A percentile compares a stretch with the other conserved stretches of the same genome.
These are phyloP conservation scores for Palythoa grandiflora DNA, from an alignment of 92 coral and sea anemone genomes.

Conservation along the genomic window DNA sequence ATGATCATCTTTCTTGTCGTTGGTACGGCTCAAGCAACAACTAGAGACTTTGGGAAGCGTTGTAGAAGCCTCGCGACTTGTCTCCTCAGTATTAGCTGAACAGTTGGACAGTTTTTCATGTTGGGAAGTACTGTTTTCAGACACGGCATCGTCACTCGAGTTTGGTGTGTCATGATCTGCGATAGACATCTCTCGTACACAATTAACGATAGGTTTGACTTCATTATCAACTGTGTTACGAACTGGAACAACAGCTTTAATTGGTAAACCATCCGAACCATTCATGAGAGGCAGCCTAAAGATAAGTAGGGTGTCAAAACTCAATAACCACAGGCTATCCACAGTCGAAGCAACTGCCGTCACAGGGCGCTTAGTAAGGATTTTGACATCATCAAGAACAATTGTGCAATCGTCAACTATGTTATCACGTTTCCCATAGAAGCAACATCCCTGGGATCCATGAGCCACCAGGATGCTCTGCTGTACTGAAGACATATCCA, in stretches of 20 bases:
- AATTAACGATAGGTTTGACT: not conserved
- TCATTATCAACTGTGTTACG: not conserved
- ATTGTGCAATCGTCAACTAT: constrained; percentile 8
- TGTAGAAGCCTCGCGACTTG: too few species aligned
- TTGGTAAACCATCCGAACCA: constrained; percentile 24
- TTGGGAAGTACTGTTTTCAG: not conserved
- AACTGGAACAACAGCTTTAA: not conserved
- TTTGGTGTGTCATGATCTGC: not conserved
- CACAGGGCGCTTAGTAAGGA: constrained; percentile 18
- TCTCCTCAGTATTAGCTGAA: too few species aligned
- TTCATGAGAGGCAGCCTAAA: constrained; percentile 14
- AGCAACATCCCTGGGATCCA: constrained; percentile 14
- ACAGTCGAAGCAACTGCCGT: constrained; percentile 20
- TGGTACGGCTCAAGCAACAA: not conserved
- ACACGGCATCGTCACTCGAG: not conserved
- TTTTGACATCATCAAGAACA: not conserved
- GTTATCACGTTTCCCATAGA: not conserved
- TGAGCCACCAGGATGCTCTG: constrained; percentile 11
- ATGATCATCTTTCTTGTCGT: not conserved
- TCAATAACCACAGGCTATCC: constrained; percentile 19
- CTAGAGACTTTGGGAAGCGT: not conserved
- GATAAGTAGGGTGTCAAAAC: not conserved
- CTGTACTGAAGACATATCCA: not conserved
- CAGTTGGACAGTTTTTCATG: not conserved
- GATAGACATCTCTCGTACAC: not conserved